Conservation (phyloP, 1,140 invertebrate species). For the Meloidogyne chitwoodi region DNA sequence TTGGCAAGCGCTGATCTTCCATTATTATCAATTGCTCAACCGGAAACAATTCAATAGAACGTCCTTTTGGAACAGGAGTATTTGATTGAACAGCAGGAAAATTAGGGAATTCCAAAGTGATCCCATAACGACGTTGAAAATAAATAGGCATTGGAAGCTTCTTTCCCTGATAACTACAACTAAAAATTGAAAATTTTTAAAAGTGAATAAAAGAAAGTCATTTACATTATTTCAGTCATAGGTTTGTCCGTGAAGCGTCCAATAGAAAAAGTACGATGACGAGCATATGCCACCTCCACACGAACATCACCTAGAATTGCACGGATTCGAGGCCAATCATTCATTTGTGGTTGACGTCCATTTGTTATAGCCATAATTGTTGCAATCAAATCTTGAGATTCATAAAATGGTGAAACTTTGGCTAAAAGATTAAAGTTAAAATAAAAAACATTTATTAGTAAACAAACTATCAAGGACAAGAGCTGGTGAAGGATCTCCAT, state of each 20-base stretch:
- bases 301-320: conserved; percentile 26
- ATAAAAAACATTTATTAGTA: not conserved
- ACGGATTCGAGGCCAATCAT: conserved; percentile 26
- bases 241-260: conserved; percentile 32
- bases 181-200: not conserved
- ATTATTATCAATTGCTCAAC: conserved; percentile 34
- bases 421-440: conserved; percentile 16
- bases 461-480: conserved; percentile 27
- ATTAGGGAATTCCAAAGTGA: conserved; percentile 12
- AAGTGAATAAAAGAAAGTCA: not conserved
- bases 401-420: conserved; percentile 33
- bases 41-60: conserved; percentile 21
- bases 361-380: conserved; percentile 27
- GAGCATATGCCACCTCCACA: conserved; percentile 31
- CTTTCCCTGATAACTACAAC: conserved; percentile 16
- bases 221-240: conserved; percentile 26
- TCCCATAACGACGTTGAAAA: conserved; percentile 19
- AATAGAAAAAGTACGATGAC: conserved; percentile 28
- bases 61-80: conserved; percentile 27
- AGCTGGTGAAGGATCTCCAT: conserved; percentile 29
- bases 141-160: conserved; percentile 27
- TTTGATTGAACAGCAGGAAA: conserved; percentile 32
- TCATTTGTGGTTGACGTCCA: conserved; percentile 16
- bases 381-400: conserved; percentile 14
- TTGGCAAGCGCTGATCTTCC: conserved; percentile 35